A percentile compares a stretch with the other conserved stretches of the same genome.
Conservation (phyloP, 2,888 invertebrate genomes). For the Unio pictorum region DNA sequence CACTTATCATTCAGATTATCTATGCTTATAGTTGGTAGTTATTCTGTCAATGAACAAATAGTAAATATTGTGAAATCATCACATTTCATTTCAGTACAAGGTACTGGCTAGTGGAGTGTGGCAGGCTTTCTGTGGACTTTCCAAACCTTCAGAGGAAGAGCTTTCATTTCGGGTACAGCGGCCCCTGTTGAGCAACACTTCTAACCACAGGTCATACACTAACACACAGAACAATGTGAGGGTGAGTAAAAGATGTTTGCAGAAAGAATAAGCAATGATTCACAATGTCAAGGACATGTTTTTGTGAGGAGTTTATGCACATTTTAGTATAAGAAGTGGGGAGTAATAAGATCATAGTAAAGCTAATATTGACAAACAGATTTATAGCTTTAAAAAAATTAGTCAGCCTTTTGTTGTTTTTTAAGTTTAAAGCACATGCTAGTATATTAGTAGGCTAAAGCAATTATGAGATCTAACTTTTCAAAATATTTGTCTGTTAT, state of each 20-base stretch:
- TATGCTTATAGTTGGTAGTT: too few relatives aligned
- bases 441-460: too few relatives aligned
- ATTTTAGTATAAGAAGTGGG: background rate
- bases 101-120: slow-evolving; percentile 88
- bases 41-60: too few relatives aligned
- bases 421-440: too few relatives aligned
- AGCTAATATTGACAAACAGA: background rate
- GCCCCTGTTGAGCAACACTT: background rate
- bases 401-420: too few relatives aligned
- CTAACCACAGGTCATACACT: background rate
- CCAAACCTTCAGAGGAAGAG: slow-evolving; percentile 8
- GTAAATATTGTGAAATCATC: background rate
- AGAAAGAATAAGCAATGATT: too few relatives aligned
- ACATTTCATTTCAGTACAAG: slow-evolving; percentile 79
- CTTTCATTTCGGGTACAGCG: background rate
- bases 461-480: too few relatives aligned
- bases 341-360: background rate
- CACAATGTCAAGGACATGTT: background rate
- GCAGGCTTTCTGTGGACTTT: slow-evolving; percentile 80
- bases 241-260: background rate
- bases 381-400: too few relatives aligned
- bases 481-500: too few relatives aligned
- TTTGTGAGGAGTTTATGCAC: background rate
- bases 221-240: slow-evolving; percentile 6
- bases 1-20: too few relatives aligned